Percentiles rank a stretch among this genome's conserved stretches.
phyloP scores from a whole-genome alignment of 2,888 invertebrate genomes.

The Tiliacea aurago region DNA sequence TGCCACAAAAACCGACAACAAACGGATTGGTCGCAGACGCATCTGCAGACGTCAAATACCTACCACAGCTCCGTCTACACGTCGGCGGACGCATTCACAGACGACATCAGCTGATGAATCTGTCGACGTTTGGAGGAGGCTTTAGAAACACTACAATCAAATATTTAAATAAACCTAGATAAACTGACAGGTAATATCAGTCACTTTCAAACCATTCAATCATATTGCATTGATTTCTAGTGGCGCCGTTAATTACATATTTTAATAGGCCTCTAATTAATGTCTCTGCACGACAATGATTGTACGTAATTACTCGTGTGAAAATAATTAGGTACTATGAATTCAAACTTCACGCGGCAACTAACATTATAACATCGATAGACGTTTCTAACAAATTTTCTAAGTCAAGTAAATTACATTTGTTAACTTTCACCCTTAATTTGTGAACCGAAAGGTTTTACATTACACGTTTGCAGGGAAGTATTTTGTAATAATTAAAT shows the following conservation, averaged over 20 bases:
- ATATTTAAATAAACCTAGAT: background rate
- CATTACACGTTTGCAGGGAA: slow-evolving; percentile 61
- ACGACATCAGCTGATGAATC: too few species aligned
- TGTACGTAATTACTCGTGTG: background rate
- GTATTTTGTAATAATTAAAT: slow-evolving; percentile 87
- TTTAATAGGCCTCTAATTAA: slow-evolving; percentile 20
- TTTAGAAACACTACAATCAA: background rate
- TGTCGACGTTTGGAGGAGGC: too few species aligned
- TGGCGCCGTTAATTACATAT: background rate
- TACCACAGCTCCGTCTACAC: too few species aligned
- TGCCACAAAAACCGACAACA: too few species aligned
- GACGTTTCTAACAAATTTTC: slow-evolving; percentile 18
- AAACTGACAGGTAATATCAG: background rate
- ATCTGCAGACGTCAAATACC: too few species aligned
- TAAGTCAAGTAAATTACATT: slow-evolving; percentile 23
- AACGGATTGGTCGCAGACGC: too few species aligned
- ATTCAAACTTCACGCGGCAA: slow-evolving; percentile 7
- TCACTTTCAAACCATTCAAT: slow-evolving; percentile 2
- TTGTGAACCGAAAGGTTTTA: slow-evolving; percentile 56
- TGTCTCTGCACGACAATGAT: slow-evolving; percentile 3
- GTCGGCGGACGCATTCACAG: too few species aligned
- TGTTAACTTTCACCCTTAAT: slow-evolving; percentile 47
- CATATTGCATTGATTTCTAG: slow-evolving; percentile 7
- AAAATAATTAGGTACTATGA: slow-evolving; percentile 3
- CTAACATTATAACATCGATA: background rate